These are phyloP conservation scores for Zootoca vivipara DNA, from an alignment of 2,113 vertebrate genomes.

Conservation along the genomic window DNA sequence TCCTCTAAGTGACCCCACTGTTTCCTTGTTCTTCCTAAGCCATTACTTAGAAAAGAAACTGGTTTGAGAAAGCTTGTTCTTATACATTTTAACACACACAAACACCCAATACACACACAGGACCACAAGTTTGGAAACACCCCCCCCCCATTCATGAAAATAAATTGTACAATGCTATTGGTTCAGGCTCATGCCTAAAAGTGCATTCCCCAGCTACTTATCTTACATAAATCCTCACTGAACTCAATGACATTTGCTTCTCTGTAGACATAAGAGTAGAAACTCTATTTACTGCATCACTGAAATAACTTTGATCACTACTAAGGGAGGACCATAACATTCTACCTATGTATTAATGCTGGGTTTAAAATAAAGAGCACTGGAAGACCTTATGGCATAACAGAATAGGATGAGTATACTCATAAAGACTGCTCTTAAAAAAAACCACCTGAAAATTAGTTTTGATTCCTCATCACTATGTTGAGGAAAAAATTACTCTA, in stretches of 20 bases:
- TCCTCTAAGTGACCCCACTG: too few species aligned
- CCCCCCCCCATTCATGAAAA: too few species aligned
- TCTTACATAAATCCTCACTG: not conserved
- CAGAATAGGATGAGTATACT: slow-evolving; percentile 46
- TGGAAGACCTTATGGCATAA: slow-evolving; percentile 32
- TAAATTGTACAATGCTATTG: not conserved
- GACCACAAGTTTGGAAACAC: too few species aligned
- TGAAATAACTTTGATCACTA: accelerated
- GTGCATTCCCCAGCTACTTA: not conserved
- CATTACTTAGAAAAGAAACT: too few species aligned
- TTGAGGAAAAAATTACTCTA: slow-evolving; percentile 62
- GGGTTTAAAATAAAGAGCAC: slow-evolving; percentile 19
- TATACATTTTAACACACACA: too few species aligned
- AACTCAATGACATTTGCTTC: not conserved
- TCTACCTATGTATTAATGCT: slow-evolving; percentile 11
- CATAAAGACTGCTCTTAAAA: slow-evolving; percentile 54
- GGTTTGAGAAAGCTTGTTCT: too few species aligned
- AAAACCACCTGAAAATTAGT: slow-evolving; percentile 59
- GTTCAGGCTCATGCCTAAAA: not conserved
- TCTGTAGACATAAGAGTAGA: not conserved
- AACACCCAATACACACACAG: too few species aligned
- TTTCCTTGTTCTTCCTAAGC: too few species aligned
- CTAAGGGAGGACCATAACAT: accelerated
- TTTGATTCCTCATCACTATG: slow-evolving; percentile 70
- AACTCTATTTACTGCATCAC: not conserved